Percentiles rank a stretch among this genome's conserved stretches.
phyloP scores from a whole-genome alignment of 2,797 vertebrate species.

The Pangasius mekongensis region DNA sequence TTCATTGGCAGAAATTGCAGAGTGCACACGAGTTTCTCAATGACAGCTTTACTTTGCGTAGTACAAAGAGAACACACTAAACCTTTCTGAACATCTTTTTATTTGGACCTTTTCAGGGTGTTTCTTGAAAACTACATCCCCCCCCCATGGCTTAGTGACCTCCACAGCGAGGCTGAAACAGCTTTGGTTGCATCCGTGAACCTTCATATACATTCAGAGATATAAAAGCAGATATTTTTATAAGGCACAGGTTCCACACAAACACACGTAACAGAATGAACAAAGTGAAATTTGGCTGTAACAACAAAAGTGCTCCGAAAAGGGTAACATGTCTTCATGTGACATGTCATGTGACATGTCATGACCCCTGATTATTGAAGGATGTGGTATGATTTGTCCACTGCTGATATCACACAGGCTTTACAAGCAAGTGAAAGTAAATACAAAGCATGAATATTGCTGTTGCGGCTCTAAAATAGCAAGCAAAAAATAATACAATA shows the following conservation, averaged over 20 bases:
- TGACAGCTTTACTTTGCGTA: not conserved
- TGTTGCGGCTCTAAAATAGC: constrained; percentile 6
- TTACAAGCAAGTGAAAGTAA: constrained; percentile 16
- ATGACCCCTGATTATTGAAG: constrained; percentile 10
- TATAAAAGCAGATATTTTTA: not conserved
- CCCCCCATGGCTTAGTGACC: constrained; percentile 5
- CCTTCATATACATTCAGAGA: not conserved
- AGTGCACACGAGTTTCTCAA: not conserved
- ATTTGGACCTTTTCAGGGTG: constrained; percentile 32
- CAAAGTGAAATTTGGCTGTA: constrained; percentile 19
- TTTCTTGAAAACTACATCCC: not conserved
- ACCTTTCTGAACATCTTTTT: not conserved
- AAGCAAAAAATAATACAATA: constrained; percentile 8
- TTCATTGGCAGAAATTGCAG: not conserved
- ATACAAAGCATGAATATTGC: not conserved
- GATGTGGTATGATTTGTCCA: not conserved
- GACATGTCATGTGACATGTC: no score
- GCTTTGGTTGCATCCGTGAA: constrained; percentile 62
- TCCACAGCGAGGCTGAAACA: constrained; percentile 40
- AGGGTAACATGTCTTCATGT: not conserved
- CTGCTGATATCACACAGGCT: not conserved
- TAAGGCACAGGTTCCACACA: constrained; percentile 52
- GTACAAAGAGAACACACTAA: not conserved
- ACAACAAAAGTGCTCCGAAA: not conserved
- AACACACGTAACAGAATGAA: constrained; percentile 7